Evolutionary conservation across 37 sponge, comb jelly and placozoan species (phyloP), one percentile per base, ranked within the genome.

Genomic region (Hexactinellida sp.): DNA sequence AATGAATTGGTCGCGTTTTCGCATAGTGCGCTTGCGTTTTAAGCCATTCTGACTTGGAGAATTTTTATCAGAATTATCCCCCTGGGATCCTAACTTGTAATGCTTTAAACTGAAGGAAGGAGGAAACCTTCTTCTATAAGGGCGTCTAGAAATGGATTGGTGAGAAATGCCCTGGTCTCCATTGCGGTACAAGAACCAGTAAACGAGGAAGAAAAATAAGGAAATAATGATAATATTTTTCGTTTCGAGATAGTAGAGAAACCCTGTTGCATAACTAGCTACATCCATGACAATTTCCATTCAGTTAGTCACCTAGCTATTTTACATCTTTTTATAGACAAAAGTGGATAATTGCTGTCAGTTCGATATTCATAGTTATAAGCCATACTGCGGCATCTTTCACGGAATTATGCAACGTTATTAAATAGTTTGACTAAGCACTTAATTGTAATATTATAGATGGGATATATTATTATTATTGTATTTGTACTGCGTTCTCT

Each of bases 131-230:
- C 76, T 10, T 28, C 76, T 7, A 63, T n/a, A 21, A 7, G 76
- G 30, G 13, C 76, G 76, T 63, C 76, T 63, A 7, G 76, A 63
- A 25, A n/a, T n/a, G 5, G 21, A 3, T 25, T 23, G 25, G 30
- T n/a, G 21, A 23, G 25, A 28, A 7, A 23, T 32, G 34, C 5
- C 13, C 25, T 10, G 25, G 13, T 63, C 30, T 25, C 32, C 30
- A 63, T 63, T 63, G 3, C 76, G 76, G 34, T 32, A 32, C 76
- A 63, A 63, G 76, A 63, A 63, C 76, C 76, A 63, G 76, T 63
- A 63, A 25, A 63, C 13, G 76, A 63, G 76, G 76, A 63, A 63
- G 76, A 63, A 63, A 23, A 63, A 63, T 3, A 63, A 23, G 25
- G 30, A 63, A 21, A 63, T 7, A n/a, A 63, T 63, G 25, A 63